phyloP scores from a whole-genome alignment of 2,113 vertebrate species.

The Misgurnus anguillicaudatus region DNA sequence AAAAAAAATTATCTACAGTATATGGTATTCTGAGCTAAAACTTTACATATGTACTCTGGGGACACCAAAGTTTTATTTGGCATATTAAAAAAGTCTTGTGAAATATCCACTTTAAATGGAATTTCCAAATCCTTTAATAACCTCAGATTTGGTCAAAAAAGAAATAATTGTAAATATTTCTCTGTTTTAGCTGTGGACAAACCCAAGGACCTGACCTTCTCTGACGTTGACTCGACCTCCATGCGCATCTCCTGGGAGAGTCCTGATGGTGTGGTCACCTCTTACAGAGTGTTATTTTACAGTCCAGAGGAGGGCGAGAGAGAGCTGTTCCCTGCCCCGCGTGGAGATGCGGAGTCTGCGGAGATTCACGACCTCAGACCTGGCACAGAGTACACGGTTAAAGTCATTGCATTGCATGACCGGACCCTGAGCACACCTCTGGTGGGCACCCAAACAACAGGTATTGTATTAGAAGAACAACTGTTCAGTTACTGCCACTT shows the following conservation, averaged over 20 bases:
- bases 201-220: slow-evolving; percentile 93
- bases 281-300: slow-evolving; percentile 89
- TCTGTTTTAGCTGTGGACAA: slow-evolving; percentile 85
- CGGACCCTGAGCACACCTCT: slow-evolving; percentile 89
- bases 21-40: no score
- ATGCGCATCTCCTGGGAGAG: slow-evolving; percentile 95
- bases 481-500: background rate
- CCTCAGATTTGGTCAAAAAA: background rate
- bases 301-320: slow-evolving; percentile 91
- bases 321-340: slow-evolving; percentile 88
- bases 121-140: background rate
- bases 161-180: background rate
- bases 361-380: slow-evolving; percentile 88
- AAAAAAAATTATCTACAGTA: no score
- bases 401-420: slow-evolving; percentile 91
- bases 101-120: no score
- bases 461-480: slow-evolving; percentile 63
- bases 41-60: no score
- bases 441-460: slow-evolving; percentile 91
- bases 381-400: slow-evolving; percentile 96
- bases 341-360: slow-evolving; percentile 86
- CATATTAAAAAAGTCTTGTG: no score
- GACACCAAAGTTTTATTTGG: no score
- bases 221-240: slow-evolving; percentile 91
- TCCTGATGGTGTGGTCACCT: slow-evolving; percentile 91